Percentiles rank a stretch among this genome's conserved stretches.
These are phyloP conservation scores for Bos javanicus DNA, from an alignment of 2,113 vertebrate species.

Conservation along the genomic window DNA sequence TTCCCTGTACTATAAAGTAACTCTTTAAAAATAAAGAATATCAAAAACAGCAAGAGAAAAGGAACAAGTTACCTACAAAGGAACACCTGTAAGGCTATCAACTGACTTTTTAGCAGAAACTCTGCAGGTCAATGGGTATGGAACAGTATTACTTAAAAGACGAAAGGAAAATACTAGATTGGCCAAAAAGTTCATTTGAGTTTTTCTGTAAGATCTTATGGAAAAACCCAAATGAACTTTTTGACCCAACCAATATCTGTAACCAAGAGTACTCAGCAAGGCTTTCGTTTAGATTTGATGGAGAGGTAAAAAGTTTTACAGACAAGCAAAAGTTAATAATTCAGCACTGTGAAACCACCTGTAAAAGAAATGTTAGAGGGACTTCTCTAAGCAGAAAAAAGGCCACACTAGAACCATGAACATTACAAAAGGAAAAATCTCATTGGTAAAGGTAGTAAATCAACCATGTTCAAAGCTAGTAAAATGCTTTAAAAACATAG, in stretches of 20 bases:
- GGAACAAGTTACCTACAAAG: neutral
- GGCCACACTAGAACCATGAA: neutral
- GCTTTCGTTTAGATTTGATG: neutral
- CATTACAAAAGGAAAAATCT: neutral
- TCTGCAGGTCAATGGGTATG: neutral
- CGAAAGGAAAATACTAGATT: neutral
- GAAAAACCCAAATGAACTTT: neutral
- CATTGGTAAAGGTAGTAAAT: neutral
- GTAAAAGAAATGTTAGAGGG: neutral
- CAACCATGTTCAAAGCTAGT: neutral
- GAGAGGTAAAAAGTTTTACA: neutral
- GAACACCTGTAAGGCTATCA: neutral
- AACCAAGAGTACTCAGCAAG: neutral
- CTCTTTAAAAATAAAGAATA: neutral
- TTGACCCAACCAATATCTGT: neutral
- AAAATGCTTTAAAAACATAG: neutral
- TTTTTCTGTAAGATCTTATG: neutral
- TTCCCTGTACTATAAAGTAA: neutral
- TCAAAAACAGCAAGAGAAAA: neutral
- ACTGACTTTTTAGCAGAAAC: neutral
- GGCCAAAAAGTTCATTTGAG: neutral
- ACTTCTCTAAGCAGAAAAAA: neutral
- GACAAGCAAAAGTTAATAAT: neutral
- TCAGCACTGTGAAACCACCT: neutral
- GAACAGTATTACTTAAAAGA: neutral